Evolutionary conservation across 2,888 invertebrate genomes (phyloP).

Genomic region (Blomia tropicalis): DNA sequence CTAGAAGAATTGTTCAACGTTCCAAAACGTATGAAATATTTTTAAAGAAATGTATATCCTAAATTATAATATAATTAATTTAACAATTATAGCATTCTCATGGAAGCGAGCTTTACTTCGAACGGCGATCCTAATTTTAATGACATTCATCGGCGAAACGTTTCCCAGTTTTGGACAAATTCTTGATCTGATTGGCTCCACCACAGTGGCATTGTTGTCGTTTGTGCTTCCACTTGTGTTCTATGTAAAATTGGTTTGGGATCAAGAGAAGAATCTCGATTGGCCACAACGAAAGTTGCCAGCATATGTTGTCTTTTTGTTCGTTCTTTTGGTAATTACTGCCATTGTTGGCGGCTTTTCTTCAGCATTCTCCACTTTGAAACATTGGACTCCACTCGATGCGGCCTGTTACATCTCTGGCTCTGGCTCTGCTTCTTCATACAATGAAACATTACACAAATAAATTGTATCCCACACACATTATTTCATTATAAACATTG

Average conservation of each 20-base stretch:
- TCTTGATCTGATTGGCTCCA: conserved; percentile 68
- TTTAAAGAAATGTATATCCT: background rate
- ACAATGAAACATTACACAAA: no score
- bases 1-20: conserved; percentile 58
- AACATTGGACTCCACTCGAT: background rate
- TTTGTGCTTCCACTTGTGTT: conserved; percentile 9
- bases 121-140: conserved; percentile 50
- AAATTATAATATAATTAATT: background rate
- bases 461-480: no score
- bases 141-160: conserved; percentile 59
- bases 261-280: background rate
- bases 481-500: no score
- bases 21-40: conserved; percentile 46
- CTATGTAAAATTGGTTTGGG: background rate
- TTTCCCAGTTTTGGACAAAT: conserved; percentile 71
- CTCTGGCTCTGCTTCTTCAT: no score
- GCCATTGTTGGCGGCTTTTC: background rate
- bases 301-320: background rate
- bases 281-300: background rate
- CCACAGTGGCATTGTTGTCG: conserved; percentile 53
- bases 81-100: conserved; percentile 13
- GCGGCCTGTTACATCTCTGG: conserved; percentile 8
- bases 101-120: conserved; percentile 35
- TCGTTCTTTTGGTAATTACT: background rate
- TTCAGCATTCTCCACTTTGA: background rate